A percentile compares a stretch with the other conserved stretches of the same genome.
These are phyloP conservation scores for Hybos culiciformis DNA, from an alignment of 2,888 invertebrate species.

Conservation along the genomic window DNA sequence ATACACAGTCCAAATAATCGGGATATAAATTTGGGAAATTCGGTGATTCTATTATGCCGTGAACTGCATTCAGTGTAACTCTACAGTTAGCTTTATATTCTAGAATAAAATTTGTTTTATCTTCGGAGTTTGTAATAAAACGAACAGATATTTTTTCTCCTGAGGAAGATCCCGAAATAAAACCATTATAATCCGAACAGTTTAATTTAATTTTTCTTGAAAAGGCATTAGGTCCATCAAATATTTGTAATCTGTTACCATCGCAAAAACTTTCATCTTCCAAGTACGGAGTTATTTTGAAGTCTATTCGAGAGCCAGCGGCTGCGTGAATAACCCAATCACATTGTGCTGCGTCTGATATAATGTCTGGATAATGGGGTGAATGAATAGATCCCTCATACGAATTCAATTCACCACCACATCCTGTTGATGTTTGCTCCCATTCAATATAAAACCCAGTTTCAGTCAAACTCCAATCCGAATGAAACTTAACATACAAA, in stretches of 20 bases:
- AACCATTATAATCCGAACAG: constrained; percentile 13
- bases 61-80: constrained; percentile 18
- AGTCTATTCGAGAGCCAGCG: constrained; percentile 51
- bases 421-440: constrained; percentile 54
- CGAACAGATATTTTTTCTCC: constrained; percentile 23
- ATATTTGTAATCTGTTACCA: constrained; percentile 41
- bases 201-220: constrained; percentile 17
- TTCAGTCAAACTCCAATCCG: constrained; percentile 48
- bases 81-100: constrained; percentile 24
- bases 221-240: constrained; percentile 21
- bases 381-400: constrained; percentile 64
- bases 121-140: constrained; percentile 17
- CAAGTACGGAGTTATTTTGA: constrained; percentile 51
- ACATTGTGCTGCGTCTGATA: constrained; percentile 58
- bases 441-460: constrained; percentile 60
- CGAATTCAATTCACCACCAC: constrained; percentile 64
- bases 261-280: constrained; percentile 44
- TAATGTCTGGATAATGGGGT: constrained; percentile 69
- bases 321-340: constrained; percentile 66
- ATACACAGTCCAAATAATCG: constrained; percentile 50
- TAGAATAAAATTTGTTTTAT: constrained; percentile 19
- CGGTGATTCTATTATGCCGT: constrained; percentile 79
- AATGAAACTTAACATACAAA: constrained; percentile 58
- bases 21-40: constrained; percentile 67
- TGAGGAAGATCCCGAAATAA: constrained; percentile 15